Evolutionary conservation across 2,888 invertebrate species (phyloP), one percentile per base, ranked within the genome.

Genomic region (Odontocerum albicorne): DNA sequence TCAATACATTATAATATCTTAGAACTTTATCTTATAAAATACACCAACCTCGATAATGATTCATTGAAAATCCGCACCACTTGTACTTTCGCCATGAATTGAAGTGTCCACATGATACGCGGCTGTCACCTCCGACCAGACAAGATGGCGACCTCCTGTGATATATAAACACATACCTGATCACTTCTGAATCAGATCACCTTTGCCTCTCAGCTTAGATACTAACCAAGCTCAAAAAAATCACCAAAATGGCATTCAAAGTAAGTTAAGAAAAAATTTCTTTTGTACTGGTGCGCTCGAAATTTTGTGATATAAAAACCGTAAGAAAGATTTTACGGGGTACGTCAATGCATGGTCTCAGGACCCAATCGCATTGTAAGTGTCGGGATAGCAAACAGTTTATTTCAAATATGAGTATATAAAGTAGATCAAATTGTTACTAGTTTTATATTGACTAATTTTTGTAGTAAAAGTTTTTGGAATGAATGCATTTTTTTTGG

Each of bases 191-290:
- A 40, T 40, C 40, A 40, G 20, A 40, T 20, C 40, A 21, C 12
- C 21, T 40, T 13, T 12, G 40, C 12, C 40, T 12, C 21, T 40
- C 40, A 21, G 21, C 17, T 40, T 20, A 19, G 21, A n/a, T 40
- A 13, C 16, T 15, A 15, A n/a, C 19, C 6, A 20, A 10, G 6
- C 7, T 21, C 13, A 40, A n/a, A 16, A 3, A 3, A 40, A 40
- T 21, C 12, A 40, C 20, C 21, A 40, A 40, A 40, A 40, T 40
- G 40, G 40, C 40, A n/a, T 40, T 40, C 40, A 40, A 40, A 40
- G 40, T 40, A 40, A 40, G 40, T 40, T n/a, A n/a, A n/a, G n/a
- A n/a, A n/a, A n/a, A n/a, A n/a, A n/a, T n/a, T n/a, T n/a, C n/a
- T n/a, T n/a, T n/a, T n/a, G n/a, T n/a, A n/a, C n/a, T n/a, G n/a